phyloP scores from a whole-genome alignment of 2,888 invertebrate genomes.

The Tanytarsus gracilentus region DNA sequence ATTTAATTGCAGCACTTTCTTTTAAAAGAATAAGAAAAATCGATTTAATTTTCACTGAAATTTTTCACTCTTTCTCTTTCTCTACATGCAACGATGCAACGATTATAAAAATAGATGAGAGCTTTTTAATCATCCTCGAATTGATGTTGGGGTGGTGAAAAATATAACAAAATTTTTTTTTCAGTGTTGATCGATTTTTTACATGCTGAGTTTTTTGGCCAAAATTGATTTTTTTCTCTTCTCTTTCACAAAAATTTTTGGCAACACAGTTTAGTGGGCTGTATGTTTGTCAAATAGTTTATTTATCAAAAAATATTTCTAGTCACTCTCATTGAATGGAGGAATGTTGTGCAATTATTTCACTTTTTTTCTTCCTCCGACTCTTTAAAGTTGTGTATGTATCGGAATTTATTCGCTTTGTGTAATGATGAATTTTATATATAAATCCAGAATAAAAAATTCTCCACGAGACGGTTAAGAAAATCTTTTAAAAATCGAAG shows the following conservation, averaged over 20 bases:
- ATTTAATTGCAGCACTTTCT: neutral
- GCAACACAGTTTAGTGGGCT: no score
- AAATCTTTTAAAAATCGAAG: neutral
- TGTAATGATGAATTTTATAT: no score
- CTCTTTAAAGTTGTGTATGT: neutral
- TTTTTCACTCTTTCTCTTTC: no score
- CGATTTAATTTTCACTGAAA: no score
- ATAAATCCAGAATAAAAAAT: no score
- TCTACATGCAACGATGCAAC: no score
- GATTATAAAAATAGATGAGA: no score
- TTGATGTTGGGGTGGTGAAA: neutral
- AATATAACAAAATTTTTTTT: neutral
- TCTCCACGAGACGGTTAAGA: no score
- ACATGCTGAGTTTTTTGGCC: no score
- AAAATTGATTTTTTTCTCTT: neutral
- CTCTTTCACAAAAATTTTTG: neutral
- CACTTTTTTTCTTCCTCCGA: neutral
- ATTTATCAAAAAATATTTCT: neutral
- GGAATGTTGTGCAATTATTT: neutral
- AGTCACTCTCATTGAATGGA: neutral
- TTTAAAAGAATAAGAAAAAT: slow-evolving; percentile 1
- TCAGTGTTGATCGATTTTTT: no score
- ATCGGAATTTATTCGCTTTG: neutral
- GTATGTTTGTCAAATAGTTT: slow-evolving; percentile 4
- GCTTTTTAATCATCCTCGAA: no score